Evolutionary conservation across 2,113 vertebrate species (phyloP).

Genomic region (Micronycteris hirsuta): DNA sequence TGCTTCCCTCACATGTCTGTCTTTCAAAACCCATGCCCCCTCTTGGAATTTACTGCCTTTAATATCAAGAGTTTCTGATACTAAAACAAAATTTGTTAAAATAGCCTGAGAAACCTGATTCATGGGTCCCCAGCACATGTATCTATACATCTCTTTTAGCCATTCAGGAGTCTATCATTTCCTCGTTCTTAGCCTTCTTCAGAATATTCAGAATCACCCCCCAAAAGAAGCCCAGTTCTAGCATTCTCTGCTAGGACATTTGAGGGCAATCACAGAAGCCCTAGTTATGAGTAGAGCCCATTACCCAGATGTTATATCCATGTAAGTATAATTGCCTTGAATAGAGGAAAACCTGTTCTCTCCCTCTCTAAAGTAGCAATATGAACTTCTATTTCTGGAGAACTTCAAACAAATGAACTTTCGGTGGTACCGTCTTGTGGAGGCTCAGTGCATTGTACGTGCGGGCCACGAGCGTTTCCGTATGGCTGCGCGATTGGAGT

Average conservation of each 20-base stretch:
- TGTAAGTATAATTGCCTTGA: neutral
- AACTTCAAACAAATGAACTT: neutral
- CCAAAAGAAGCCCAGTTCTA: neutral
- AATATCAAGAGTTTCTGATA: conserved; percentile 10
- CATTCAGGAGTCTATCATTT: neutral
- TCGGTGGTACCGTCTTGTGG: neutral
- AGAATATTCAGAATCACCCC: neutral
- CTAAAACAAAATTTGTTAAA: neutral
- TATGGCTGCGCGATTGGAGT: neutral
- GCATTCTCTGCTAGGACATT: neutral
- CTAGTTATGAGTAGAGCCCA: neutral
- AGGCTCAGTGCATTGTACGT: neutral
- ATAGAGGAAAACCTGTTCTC: neutral
- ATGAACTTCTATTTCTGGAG: neutral
- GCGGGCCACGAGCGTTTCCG: no score
- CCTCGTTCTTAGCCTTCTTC: neutral
- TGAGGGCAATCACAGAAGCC: neutral
- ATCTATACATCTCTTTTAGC: neutral
- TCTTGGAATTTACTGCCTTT: neutral
- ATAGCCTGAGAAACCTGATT: neutral
- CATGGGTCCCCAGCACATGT: neutral
- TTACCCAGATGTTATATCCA: neutral
- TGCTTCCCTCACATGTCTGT: neutral
- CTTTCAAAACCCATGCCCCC: neutral
- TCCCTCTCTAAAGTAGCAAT: neutral